These are phyloP conservation scores for Actenoides hombroni DNA, from an alignment of 2,113 vertebrate species.

Conservation along the genomic window DNA sequence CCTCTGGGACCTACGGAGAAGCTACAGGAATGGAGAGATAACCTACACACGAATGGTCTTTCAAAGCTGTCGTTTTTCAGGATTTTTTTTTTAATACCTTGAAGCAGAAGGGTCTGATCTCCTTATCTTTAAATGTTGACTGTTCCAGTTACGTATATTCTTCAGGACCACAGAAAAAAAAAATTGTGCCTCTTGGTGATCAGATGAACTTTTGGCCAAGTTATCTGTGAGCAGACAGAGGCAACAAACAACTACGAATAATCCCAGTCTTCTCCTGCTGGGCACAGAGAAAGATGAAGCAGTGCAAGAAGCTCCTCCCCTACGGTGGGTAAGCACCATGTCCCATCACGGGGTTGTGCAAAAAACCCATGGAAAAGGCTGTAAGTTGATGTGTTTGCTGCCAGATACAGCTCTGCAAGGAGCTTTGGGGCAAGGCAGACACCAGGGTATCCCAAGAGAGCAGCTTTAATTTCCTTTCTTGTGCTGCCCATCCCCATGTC, in stretches of 20 bases:
- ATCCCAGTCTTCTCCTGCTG: neutral
- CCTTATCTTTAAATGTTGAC: neutral
- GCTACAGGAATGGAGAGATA: neutral
- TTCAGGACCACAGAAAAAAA: neutral
- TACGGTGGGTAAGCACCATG: neutral
- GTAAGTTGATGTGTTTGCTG: neutral
- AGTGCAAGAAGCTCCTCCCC: neutral
- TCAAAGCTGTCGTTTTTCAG: neutral
- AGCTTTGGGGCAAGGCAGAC: neutral
- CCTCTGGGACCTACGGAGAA: rapidly evolving
- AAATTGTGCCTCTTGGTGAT: neutral
- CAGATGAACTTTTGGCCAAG: neutral
- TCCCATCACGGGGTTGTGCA: neutral
- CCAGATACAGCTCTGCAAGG: neutral
- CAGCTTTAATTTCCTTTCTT: neutral
- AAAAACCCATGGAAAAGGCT: neutral
- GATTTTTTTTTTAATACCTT: neutral
- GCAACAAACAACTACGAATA: neutral
- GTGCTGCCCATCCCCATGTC: neutral
- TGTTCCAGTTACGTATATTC: neutral
- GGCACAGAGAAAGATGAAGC: neutral
- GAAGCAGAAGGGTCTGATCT: neutral
- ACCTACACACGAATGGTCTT: neutral
- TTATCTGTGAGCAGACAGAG: neutral
- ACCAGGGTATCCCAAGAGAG: neutral